Evolutionary conservation across 2,888 invertebrate species (phyloP).

Genomic region (Agrotis clavis): DNA sequence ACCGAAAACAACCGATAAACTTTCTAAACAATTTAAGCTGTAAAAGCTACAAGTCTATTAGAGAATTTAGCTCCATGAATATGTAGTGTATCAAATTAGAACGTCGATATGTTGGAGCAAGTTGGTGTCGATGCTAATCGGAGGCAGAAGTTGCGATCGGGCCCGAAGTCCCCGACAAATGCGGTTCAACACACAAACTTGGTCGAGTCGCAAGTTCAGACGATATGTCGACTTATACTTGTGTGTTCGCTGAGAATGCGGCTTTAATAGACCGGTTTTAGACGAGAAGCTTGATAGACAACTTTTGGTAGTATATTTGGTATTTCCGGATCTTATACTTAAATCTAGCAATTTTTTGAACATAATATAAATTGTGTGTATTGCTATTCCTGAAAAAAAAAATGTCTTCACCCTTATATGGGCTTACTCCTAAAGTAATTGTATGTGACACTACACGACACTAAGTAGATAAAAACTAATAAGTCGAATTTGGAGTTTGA

Average conservation of each 20-base stretch:
- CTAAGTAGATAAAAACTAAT: no score
- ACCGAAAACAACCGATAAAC: background rate
- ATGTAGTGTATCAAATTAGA: conserved; percentile 62
- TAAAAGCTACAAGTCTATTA: conserved; percentile 13
- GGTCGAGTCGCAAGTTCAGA: conserved; percentile 66
- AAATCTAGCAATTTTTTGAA: no score
- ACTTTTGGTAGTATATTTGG: no score
- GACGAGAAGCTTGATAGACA: background rate
- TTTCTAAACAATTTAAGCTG: conserved; percentile 9
- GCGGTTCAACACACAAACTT: conserved; percentile 86
- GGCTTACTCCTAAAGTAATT: no score
- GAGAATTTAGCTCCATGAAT: conserved; percentile 36
- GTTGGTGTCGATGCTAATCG: conserved; percentile 85
- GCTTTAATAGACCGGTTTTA: conserved; percentile 35
- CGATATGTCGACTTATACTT: conserved; percentile 32
- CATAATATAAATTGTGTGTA: no score
- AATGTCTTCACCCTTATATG: no score
- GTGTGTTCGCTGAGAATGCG: conserved; percentile 29
- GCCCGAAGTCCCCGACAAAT: conserved; percentile 75
- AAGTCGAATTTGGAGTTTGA: no score
- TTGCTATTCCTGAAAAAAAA: no score
- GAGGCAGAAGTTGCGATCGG: conserved; percentile 77
- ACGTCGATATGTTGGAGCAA: conserved; percentile 68
- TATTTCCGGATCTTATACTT: no score
- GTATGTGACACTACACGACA: no score